phyloP scores from a whole-genome alignment of 2,797 vertebrate genomes.

The Mycteria americana region DNA sequence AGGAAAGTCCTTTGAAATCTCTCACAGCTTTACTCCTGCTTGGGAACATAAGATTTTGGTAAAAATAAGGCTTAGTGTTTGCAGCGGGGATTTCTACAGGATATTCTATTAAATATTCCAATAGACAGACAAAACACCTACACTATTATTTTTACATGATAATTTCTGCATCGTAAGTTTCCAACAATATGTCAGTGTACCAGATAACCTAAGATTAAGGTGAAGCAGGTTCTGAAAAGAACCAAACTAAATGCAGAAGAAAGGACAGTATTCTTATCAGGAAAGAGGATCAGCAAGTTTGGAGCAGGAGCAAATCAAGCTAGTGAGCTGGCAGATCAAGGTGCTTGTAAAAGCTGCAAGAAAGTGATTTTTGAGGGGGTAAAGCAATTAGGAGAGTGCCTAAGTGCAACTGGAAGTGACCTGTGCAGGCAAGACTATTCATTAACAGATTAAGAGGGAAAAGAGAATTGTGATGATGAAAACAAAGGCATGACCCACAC shows the following conservation, averaged over 20 bases:
- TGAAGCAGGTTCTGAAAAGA: not conserved
- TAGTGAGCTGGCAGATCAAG: not conserved
- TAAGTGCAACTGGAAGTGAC: not conserved
- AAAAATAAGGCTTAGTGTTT: not conserved
- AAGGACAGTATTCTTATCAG: not conserved
- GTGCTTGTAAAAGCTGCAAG: not conserved
- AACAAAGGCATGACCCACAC: not conserved
- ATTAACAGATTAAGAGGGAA: slow-evolving; percentile 23
- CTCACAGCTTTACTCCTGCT: not conserved
- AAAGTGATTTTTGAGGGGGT: not conserved
- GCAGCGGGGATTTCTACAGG: not conserved
- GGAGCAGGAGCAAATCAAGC: not conserved
- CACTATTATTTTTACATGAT: not conserved
- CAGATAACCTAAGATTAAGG: not conserved
- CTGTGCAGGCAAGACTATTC: not conserved
- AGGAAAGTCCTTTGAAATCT: not conserved
- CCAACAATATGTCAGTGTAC: not conserved
- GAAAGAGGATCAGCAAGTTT: not conserved
- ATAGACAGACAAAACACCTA: not conserved
- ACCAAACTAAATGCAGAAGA: not conserved
- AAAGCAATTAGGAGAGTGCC: slow-evolving; percentile 36
- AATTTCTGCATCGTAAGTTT: not conserved
- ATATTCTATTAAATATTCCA: not conserved
- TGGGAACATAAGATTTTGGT: not conserved
- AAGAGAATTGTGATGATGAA: slow-evolving; percentile 19